phyloP scores from a whole-genome alignment of 2,113 vertebrate species.

The Nyctereutes procyonoides region DNA sequence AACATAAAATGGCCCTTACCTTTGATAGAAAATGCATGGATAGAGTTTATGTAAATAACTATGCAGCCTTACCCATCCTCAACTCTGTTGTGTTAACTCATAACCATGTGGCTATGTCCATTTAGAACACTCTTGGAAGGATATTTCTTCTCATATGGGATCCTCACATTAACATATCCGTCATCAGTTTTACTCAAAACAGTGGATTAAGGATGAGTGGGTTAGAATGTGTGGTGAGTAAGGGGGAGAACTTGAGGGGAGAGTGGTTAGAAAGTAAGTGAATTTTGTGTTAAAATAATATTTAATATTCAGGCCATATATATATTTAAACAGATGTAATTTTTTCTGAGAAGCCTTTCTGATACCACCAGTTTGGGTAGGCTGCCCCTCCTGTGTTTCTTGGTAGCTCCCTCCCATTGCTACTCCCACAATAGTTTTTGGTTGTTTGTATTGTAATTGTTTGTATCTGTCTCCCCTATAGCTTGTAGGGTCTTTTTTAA shows the following conservation, averaged over 20 bases:
- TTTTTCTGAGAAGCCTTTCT: background rate
- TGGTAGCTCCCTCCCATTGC: background rate
- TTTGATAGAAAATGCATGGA: background rate
- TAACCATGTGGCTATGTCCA: background rate
- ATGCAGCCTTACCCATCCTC: background rate
- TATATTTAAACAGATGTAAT: background rate
- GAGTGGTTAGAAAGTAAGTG: background rate
- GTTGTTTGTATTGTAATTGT: background rate
- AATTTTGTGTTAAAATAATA: background rate
- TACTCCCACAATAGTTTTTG: background rate
- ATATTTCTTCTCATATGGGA: background rate
- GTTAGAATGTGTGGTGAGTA: background rate
- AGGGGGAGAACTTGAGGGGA: background rate
- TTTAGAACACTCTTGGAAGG: background rate
- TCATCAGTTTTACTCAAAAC: background rate
- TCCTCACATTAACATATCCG: background rate
- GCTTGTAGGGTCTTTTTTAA: background rate
- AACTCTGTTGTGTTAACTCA: background rate
- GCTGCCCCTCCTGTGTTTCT: background rate
- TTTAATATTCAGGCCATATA: background rate
- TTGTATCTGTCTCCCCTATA: background rate
- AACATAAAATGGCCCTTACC: background rate
- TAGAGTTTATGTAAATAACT: slow-evolving; percentile 20
- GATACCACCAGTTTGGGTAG: background rate
- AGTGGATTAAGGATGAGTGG: background rate